phyloP scores from a whole-genome alignment of 2,797 vertebrate species.

The Sebastes glaucus region DNA sequence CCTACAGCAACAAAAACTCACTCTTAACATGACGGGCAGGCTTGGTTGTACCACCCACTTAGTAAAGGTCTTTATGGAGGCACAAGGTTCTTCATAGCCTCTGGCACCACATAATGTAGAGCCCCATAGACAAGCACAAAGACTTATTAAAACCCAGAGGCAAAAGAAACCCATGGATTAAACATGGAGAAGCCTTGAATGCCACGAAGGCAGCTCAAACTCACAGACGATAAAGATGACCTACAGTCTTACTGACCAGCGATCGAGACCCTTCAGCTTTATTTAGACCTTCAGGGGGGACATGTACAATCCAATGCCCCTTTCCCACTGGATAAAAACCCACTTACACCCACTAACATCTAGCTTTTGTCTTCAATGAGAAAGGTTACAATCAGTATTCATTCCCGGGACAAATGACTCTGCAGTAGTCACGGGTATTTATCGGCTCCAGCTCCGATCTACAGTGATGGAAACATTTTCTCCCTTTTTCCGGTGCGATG shows the following conservation, averaged over 20 bases:
- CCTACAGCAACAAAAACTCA: slow-evolving; percentile 2
- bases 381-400: no score
- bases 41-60: not conserved
- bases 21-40: not conserved
- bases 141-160: slow-evolving; percentile 20
- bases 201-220: not conserved
- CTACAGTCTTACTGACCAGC: not conserved
- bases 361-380: no score
- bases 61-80: not conserved
- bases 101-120: not conserved
- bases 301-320: not conserved
- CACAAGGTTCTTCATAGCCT: not conserved
- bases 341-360: no score
- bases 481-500: no score
- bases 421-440: no score
- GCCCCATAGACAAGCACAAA: not conserved
- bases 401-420: no score
- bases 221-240: not conserved
- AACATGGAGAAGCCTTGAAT: slow-evolving; percentile 3
- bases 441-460: no score
- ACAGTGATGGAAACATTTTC: no score
- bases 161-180: not conserved
- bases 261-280: slow-evolving; percentile 1
- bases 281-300: slow-evolving; percentile 3
- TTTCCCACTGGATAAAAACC: no score